Percentiles rank a stretch among this genome's conserved stretches.
phyloP scores from a whole-genome alignment of 2,797 vertebrate genomes.

The Chromis chromis region DNA sequence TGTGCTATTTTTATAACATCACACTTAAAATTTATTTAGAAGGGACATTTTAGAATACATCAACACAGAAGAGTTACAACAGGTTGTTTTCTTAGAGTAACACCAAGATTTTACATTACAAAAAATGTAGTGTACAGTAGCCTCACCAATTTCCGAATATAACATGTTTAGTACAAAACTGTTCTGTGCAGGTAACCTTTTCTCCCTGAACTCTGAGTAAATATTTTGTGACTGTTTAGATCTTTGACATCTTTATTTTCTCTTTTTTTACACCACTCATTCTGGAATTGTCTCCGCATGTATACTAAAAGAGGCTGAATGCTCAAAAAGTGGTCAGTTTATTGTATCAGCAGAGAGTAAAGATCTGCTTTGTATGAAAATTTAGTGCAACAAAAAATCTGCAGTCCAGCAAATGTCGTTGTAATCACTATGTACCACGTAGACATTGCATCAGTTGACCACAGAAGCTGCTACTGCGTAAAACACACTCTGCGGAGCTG shows the following conservation, averaged over 20 bases:
- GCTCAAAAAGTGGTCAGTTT: not conserved
- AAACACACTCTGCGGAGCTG: constrained; percentile 15
- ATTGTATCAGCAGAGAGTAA: not conserved
- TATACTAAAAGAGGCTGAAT: not conserved
- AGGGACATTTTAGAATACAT: not conserved
- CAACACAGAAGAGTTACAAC: not conserved
- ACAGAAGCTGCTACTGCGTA: not conserved
- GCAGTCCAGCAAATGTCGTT: not conserved
- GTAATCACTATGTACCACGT: not conserved
- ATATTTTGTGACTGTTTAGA: not conserved
- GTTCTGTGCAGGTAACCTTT: not conserved
- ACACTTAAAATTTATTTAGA: not conserved
- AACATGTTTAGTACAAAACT: not conserved
- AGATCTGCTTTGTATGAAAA: not conserved
- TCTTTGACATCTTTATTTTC: not conserved
- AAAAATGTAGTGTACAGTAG: not conserved
- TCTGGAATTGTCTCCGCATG: not conserved
- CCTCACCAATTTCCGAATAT: not conserved
- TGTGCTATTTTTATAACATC: constrained; percentile 14
- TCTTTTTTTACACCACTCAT: not conserved
- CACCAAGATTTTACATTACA: not conserved
- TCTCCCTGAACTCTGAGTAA: not conserved
- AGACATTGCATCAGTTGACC: not conserved
- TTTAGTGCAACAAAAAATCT: not conserved
- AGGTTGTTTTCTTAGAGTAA: not conserved